Evolutionary conservation across 2,797 vertebrate species (phyloP).

Genomic region (Graptemys geographica): DNA sequence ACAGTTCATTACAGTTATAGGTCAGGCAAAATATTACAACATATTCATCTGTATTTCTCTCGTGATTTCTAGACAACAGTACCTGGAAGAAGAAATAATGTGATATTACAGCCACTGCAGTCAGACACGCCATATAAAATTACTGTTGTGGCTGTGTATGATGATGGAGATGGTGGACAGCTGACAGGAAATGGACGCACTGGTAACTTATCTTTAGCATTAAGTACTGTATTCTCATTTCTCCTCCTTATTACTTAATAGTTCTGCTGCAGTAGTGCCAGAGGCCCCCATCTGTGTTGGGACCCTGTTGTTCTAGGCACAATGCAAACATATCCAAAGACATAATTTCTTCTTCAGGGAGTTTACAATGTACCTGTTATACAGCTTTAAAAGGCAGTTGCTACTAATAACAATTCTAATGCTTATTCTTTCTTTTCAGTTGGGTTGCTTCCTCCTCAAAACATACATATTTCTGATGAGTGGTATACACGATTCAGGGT

Average conservation of each 20-base stretch:
- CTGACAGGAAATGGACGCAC: conserved; percentile 92
- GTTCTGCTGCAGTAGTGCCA: neutral
- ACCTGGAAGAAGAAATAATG: conserved; percentile 95
- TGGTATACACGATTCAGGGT: conserved; percentile 98
- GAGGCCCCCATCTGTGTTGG: neutral
- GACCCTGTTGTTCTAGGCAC: neutral
- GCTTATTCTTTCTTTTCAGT: conserved; percentile 80
- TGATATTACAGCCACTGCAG: conserved; percentile 88
- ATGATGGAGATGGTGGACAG: conserved; percentile 91
- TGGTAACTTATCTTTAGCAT: conserved; percentile 77
- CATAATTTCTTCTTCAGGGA: neutral
- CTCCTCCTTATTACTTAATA: neutral
- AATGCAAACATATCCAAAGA: neutral
- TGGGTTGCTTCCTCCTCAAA: conserved; percentile 91
- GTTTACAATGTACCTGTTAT: neutral
- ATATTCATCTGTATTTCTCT: conserved; percentile 6
- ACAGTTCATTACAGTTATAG: neutral
- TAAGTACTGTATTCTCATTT: neutral
- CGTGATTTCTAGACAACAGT: conserved; percentile 86
- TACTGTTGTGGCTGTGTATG: conserved; percentile 92
- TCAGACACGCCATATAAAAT: conserved; percentile 96
- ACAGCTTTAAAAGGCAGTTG: neutral
- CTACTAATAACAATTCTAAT: neutral
- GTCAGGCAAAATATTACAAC: neutral
- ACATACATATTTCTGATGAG: conserved; percentile 94